Evolutionary conservation across 2,797 vertebrate genomes (phyloP), one percentile per base, ranked within the genome.

Genomic region (Enteromius argenteus): DNA sequence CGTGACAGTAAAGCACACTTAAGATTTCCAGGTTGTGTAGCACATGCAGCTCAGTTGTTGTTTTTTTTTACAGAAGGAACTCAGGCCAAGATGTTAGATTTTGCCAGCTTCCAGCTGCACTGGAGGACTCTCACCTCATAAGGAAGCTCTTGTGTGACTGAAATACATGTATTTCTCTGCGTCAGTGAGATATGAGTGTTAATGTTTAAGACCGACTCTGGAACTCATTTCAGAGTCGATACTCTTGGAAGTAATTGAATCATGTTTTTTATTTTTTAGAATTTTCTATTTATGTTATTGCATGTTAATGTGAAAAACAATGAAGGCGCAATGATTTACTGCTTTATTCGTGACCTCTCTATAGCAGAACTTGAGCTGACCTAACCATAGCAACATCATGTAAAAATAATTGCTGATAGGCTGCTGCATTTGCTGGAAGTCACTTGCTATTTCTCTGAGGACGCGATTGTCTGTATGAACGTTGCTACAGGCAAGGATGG

Each of bases 1-100:
- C 1, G 14, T 73, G 69, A 64, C 7, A 13, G n/a, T 62, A 9
- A 81, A 30, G 67, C 66, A 56, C 46, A 39, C 23, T 81, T 13
- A 5, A 53, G 21, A 81, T 80, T 80, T 44, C 51, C 56, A 80
- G 66, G 68, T 71, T 32, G 37, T 30, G 79, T 80, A 80, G 67
- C 79, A 72, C 19, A 21, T 0, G 2, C 27, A n/a, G 42, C 42
- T 78, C 39, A 15, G 58, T 42, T 30, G 66, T 51, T 13, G 2
- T 11, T 11, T 46, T 46, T 69, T 42, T 17, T 77, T 19, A 42
- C 74, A 74, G 21, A 68, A 80, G 35, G 67, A 72, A 44, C 68
- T 72, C 51, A 32, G 37, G 67, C 51, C 53, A 60, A 46, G 37
- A 60, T n/a, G 23, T 42, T 23, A 15, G 37, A 42, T 32, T 19